Percentiles rank a stretch among this genome's conserved stretches.
Conservation (phyloP, 2,888 invertebrate species). For the Bugulina stolonifera region DNA sequence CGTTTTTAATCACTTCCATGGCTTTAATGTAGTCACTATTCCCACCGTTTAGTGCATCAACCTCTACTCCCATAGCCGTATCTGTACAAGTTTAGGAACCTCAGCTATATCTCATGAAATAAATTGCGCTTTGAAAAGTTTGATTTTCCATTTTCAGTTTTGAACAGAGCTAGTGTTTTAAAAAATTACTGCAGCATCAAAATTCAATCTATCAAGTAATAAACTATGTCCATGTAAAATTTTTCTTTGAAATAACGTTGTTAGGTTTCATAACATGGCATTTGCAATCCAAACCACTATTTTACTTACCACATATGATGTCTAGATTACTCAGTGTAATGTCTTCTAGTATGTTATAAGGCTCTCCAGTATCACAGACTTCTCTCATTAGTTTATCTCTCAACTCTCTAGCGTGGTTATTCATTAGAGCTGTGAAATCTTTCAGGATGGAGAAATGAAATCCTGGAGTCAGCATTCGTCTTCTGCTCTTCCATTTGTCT, state of each 20-base stretch:
- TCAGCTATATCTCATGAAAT: no score
- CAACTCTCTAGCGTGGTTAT: conserved; percentile 61
- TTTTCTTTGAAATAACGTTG: no score
- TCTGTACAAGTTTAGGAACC: no score
- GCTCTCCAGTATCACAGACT: conserved; percentile 36
- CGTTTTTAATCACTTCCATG: neutral
- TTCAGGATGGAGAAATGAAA: conserved; percentile 74
- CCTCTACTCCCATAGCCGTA: neutral
- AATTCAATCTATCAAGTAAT: no score
- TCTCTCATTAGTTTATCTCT: conserved; percentile 56
- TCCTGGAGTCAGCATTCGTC: conserved; percentile 70
- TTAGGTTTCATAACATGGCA: no score
- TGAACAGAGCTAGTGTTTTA: no score
- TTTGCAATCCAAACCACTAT: no score
- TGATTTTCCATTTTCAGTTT: no score
- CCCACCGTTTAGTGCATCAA: neutral
- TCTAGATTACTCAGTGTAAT: conserved; percentile 62
- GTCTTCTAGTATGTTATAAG: conserved; percentile 61
- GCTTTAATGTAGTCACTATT: neutral
- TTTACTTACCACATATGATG: conserved; percentile 68
- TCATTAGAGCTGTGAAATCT: conserved; percentile 66
- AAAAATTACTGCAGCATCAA: no score
- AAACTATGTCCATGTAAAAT: no score
- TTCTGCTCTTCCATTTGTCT: conserved; percentile 63
- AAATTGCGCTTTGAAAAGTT: no score